phyloP scores from a whole-genome alignment of 2,113 vertebrate species.

The Mixornis gularis region DNA sequence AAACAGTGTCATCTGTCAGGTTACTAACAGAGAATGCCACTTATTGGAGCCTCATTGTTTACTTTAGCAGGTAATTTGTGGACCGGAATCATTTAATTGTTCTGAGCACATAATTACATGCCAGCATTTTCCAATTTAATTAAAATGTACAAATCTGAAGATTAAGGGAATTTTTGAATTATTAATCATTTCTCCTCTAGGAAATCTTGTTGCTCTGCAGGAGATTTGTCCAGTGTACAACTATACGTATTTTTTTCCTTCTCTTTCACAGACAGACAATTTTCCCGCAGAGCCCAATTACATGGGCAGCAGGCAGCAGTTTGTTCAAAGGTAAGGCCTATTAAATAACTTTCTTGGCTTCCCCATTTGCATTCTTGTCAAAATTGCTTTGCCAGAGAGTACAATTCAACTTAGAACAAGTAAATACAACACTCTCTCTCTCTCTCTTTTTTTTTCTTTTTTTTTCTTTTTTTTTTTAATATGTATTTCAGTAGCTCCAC shows the following conservation, averaged over 20 bases:
- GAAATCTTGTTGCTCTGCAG: conserved; percentile 88
- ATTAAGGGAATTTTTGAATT: conserved; percentile 83
- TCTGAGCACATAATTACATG: conserved; percentile 80
- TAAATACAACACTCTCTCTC: conserved; percentile 64
- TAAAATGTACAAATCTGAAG: conserved; percentile 84
- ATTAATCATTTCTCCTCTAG: conserved; percentile 88
- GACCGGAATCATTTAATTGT: conserved; percentile 80
- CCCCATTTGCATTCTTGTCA: conserved; percentile 74
- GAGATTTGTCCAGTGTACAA: conserved; percentile 81
- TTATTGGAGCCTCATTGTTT: conserved; percentile 75
- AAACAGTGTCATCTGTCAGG: conserved; percentile 65
- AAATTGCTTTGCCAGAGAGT: conserved; percentile 74
- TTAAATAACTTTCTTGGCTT: conserved; percentile 81
- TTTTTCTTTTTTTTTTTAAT: not conserved
- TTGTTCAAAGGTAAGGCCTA: conserved; percentile 99
- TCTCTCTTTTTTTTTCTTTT: not conserved
- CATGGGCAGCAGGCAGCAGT: conserved; percentile 99
- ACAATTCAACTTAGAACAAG: conserved; percentile 68
- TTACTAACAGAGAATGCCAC: conserved; percentile 65
- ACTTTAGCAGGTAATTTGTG: conserved; percentile 82
- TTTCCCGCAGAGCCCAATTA: conserved; percentile 99
- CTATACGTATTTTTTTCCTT: conserved; percentile 86
- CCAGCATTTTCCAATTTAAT: conserved; percentile 81
- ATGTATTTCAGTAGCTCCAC: conserved; percentile 90
- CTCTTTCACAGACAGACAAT: conserved; percentile 97